Conservation (phyloP, 2,888 invertebrate genomes). For the Schrankia costaestrigalis region DNA sequence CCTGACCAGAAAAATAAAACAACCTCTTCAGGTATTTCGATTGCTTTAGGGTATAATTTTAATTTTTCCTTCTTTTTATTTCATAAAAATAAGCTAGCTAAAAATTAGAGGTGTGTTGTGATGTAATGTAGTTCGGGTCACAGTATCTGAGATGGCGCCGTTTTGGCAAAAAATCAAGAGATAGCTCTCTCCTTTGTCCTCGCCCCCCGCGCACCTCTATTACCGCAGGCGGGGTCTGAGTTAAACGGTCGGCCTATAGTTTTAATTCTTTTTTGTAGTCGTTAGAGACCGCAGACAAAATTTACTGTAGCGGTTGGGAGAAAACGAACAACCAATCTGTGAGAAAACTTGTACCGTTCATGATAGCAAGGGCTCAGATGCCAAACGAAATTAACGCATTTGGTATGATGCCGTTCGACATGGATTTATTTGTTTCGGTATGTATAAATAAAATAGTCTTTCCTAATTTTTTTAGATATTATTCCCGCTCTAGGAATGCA, state of each 20-base stretch:
- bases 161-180: no score
- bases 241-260: not conserved
- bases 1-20: no score
- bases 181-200: no score
- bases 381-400: conserved; percentile 46
- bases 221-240: not conserved
- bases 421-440: conserved; percentile 55
- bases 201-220: no score
- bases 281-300: conserved; percentile 33
- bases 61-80: no score
- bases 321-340: conserved; percentile 23
- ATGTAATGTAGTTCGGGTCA: no score
- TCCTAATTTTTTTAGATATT: not conserved
- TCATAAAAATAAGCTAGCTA: no score
- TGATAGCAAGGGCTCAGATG: conserved; percentile 47
- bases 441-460: conserved; percentile 10
- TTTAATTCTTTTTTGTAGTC: conserved; percentile 28
- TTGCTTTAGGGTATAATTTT: no score
- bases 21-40: no score
- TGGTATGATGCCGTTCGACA: conserved; percentile 48
- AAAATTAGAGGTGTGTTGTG: no score
- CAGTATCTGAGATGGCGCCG: no score
- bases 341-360: conserved; percentile 39
- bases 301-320: conserved; percentile 62
- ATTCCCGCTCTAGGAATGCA: not conserved